Percentiles rank a stretch among this genome's conserved stretches.
Evolutionary conservation across 2,888 invertebrate genomes (phyloP).

Genomic region (Serrognathus titanus): DNA sequence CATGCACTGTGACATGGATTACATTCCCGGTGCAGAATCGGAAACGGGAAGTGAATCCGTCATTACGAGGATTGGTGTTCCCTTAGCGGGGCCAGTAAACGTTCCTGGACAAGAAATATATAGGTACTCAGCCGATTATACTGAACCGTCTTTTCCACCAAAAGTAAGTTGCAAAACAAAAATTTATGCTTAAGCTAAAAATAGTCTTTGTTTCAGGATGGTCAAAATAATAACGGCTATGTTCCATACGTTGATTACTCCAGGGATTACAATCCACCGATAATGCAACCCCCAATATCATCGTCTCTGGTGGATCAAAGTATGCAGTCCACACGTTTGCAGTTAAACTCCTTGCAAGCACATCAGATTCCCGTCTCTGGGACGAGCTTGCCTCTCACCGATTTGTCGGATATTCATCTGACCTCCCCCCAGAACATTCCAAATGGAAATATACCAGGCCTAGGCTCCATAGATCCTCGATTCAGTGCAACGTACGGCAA

Average conservation of each 20-base stretch:
- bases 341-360: conserved; percentile 46
- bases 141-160: conserved; percentile 74
- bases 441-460: conserved; percentile 37
- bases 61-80: conserved; percentile 63
- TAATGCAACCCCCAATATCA: conserved; percentile 56
- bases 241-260: conserved; percentile 86
- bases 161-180: conserved; percentile 49
- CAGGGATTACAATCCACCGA: conserved; percentile 84
- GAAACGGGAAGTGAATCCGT: conserved; percentile 55
- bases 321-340: conserved; percentile 48
- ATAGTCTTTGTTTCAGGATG: conserved; percentile 55
- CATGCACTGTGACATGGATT: conserved; percentile 55
- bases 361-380: conserved; percentile 39
- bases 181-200: neutral
- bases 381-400: conserved; percentile 41
- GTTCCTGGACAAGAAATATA: conserved; percentile 63
- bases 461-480: conserved; percentile 67
- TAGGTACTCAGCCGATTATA: conserved; percentile 72
- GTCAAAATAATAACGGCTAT: conserved; percentile 80
- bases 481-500: conserved; percentile 89
- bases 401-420: conserved; percentile 43
- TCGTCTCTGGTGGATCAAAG: conserved; percentile 54
- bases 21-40: conserved; percentile 54
- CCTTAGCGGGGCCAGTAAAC: conserved; percentile 75
- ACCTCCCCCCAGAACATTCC: conserved; percentile 37